A percentile compares a stretch with the other conserved stretches of the same genome.
Conservation (phyloP, 2,113 vertebrate genomes). For the Tylochromis polylepis region DNA sequence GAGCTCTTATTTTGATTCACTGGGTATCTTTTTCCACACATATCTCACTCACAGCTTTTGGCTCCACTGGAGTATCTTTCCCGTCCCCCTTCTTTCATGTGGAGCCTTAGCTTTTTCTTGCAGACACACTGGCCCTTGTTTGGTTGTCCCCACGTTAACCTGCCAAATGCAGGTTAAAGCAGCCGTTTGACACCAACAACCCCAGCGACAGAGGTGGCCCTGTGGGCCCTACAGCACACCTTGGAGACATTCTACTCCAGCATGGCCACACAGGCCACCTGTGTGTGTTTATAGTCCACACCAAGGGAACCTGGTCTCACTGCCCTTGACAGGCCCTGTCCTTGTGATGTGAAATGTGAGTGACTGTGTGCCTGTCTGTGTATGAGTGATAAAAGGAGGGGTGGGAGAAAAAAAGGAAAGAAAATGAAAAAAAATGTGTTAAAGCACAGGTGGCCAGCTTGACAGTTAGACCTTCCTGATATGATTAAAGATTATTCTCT, state of each 20-base stretch:
- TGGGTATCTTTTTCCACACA: neutral
- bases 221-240: conserved; percentile 13
- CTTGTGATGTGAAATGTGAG: conserved; percentile 41
- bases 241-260: neutral
- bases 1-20: neutral
- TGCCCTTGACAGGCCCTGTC: conserved; percentile 44
- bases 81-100: neutral
- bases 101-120: neutral
- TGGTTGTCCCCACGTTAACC: conserved; percentile 11
- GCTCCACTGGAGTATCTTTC: neutral
- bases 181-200: conserved; percentile 2
- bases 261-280: conserved; percentile 32
- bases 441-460: conserved; percentile 42
- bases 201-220: neutral
- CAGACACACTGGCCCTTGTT: neutral
- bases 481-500: conserved; percentile 28
- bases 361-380: neutral
- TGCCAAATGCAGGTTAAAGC: conserved; percentile 17
- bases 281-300: conserved; percentile 54
- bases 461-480: conserved; percentile 47
- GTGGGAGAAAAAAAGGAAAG: neutral
- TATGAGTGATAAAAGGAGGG: conserved; percentile 15
- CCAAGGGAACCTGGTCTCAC: conserved; percentile 11
- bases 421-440: conserved; percentile 1
- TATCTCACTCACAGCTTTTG: neutral